A percentile compares a stretch with the other conserved stretches of the same genome.
phyloP scores from a whole-genome alignment of 2,888 invertebrate genomes.

The Phrixothrix hirtus region DNA sequence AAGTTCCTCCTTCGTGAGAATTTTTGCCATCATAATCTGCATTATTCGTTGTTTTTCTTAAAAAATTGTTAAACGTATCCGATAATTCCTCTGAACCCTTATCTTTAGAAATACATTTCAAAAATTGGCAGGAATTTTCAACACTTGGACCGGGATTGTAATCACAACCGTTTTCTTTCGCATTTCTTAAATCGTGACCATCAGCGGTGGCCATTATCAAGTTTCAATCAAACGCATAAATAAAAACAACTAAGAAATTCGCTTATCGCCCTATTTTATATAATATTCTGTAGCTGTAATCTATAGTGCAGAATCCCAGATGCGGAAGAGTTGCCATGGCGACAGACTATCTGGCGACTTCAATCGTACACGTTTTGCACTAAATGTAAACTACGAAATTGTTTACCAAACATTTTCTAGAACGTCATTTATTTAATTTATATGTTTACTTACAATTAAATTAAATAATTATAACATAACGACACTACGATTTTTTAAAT shows the following conservation, averaged over 20 bases:
- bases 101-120: constrained; percentile 43
- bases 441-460: too few relatives aligned
- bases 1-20: constrained; percentile 23
- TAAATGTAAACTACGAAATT: background rate
- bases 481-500: too few relatives aligned
- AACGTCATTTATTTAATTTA: background rate
- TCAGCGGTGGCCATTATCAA: constrained; percentile 11
- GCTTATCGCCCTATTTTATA: constrained; percentile 7
- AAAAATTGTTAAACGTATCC: constrained; percentile 35
- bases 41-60: constrained; percentile 40
- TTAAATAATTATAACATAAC: too few relatives aligned
- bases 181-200: constrained; percentile 17
- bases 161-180: constrained; percentile 25
- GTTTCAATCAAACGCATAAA: background rate
- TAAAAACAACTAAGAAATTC: too few relatives aligned
- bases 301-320: constrained; percentile 32
- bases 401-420: too few relatives aligned
- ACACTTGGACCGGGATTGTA: constrained; percentile 31
- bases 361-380: constrained; percentile 11
- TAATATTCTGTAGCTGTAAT: constrained; percentile 20
- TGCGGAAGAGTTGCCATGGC: constrained; percentile 50
- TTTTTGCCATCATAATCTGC: constrained; percentile 20
- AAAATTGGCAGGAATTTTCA: constrained; percentile 42
- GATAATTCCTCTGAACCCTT: constrained; percentile 25
- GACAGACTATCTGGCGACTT: constrained; percentile 52